Percentiles rank a stretch among this genome's conserved stretches.
Conservation (phyloP, 2,113 vertebrate species). For the Tragelaphus imberbis region DNA sequence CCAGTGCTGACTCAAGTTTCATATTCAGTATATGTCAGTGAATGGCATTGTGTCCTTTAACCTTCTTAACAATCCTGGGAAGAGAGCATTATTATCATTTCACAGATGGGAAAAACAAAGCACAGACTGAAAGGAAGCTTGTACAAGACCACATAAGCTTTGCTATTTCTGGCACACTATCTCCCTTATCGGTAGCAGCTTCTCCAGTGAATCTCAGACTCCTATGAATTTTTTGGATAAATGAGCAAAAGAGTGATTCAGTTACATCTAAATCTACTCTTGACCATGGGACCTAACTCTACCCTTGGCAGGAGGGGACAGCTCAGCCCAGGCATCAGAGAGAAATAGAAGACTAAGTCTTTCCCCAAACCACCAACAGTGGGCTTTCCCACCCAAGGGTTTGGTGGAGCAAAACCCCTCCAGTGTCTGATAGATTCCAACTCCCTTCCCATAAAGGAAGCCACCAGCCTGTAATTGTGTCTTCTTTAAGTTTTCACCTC, state of each 20-base stretch:
- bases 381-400: background rate
- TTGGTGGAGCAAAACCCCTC: no score
- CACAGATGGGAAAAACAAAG: background rate
- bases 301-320: background rate
- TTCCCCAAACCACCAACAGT: background rate
- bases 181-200: background rate
- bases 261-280: background rate
- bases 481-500: conserved; percentile 20
- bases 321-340: background rate
- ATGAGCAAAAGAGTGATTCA: background rate
- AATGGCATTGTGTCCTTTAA: background rate
- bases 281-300: background rate
- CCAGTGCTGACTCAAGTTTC: background rate
- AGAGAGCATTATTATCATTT: background rate
- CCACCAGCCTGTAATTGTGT: background rate
- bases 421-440: background rate
- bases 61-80: background rate
- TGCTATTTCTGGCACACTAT: background rate
- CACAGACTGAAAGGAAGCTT: background rate
- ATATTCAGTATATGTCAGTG: background rate
- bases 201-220: background rate
- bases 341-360: background rate
- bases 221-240: background rate
- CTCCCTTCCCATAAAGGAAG: background rate
- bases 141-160: background rate